Conservation (phyloP, 1,140 invertebrate species). For the Eueides isabella region DNA sequence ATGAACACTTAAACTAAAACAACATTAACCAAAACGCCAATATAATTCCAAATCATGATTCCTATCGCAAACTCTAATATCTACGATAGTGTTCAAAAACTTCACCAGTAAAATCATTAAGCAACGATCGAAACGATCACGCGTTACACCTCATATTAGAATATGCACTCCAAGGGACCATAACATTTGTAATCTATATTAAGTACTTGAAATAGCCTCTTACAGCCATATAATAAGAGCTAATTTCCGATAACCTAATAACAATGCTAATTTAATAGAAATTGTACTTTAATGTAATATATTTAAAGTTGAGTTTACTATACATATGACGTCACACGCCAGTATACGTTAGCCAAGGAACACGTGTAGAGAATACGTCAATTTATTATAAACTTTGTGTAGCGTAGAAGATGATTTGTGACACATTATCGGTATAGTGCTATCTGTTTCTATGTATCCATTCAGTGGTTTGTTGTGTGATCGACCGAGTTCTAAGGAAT, state of each 20-base stretch:
- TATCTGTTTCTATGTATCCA: constrained; percentile 66
- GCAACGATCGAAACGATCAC: constrained; percentile 50
- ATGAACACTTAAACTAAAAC: neutral
- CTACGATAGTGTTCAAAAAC: constrained; percentile 33
- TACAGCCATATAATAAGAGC: constrained; percentile 48
- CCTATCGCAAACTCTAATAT: neutral
- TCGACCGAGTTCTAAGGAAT: constrained; percentile 65
- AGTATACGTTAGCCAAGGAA: constrained; percentile 58
- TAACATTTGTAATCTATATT: constrained; percentile 43
- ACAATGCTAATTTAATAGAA: constrained; percentile 31
- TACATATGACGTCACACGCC: constrained; percentile 50
- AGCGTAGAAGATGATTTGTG: constrained; percentile 77
- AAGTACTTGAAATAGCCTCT: constrained; percentile 46
- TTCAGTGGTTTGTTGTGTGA: constrained; percentile 69
- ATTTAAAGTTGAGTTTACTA: constrained; percentile 44
- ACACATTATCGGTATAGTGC: constrained; percentile 75
- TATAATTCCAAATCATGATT: constrained; percentile 1
- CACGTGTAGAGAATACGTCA: constrained; percentile 80
- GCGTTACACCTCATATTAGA: constrained; percentile 60
- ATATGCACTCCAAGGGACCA: constrained; percentile 47
- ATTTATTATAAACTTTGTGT: constrained; percentile 81
- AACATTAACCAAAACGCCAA: neutral
- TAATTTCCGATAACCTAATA: constrained; percentile 50
- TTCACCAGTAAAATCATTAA: constrained; percentile 45
- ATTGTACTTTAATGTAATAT: constrained; percentile 39